Evolutionary conservation across 2,888 invertebrate species (phyloP).

Genomic region (Tinea trinotella): DNA sequence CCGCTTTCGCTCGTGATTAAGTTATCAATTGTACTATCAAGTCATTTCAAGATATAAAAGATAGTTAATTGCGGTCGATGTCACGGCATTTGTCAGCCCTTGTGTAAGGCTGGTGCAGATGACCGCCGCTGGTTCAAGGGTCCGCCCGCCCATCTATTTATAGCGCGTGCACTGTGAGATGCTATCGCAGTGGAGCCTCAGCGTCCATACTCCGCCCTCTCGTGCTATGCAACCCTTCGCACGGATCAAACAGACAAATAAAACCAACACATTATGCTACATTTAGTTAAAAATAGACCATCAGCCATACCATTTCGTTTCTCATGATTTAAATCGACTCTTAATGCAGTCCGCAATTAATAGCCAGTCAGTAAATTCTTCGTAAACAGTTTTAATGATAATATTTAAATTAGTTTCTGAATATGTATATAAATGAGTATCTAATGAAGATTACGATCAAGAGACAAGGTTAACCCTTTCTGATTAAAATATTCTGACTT

Average conservation of each 20-base stretch:
- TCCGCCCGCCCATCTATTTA: slow-evolving; percentile 63
- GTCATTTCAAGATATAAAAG: background rate
- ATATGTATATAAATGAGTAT: too few relatives aligned
- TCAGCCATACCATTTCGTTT: slow-evolving; percentile 8
- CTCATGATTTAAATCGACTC: background rate
- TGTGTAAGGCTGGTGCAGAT: slow-evolving; percentile 40
- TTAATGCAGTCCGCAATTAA: too few relatives aligned
- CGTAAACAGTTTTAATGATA: too few relatives aligned
- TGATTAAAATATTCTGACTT: too few relatives aligned
- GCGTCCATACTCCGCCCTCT: slow-evolving; percentile 57
- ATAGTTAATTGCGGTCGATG: background rate
- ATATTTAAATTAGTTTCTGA: too few relatives aligned
- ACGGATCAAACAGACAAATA: slow-evolving; percentile 15
- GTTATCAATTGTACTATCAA: background rate
- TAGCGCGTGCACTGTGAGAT: slow-evolving; percentile 50
- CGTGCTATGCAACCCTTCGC: slow-evolving; percentile 15
- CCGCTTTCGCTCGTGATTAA: background rate
- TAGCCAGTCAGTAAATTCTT: too few relatives aligned
- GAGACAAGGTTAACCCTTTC: too few relatives aligned
- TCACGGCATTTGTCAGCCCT: slow-evolving; percentile 29
- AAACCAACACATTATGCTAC: slow-evolving; percentile 14
- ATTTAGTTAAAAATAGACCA: slow-evolving; percentile 18
- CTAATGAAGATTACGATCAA: too few relatives aligned
- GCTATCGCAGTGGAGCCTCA: slow-evolving; percentile 52
- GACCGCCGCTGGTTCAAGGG: slow-evolving; percentile 66